Conservation (phyloP, 1,140 invertebrate genomes). For the Dendrolimus punctatus region DNA sequence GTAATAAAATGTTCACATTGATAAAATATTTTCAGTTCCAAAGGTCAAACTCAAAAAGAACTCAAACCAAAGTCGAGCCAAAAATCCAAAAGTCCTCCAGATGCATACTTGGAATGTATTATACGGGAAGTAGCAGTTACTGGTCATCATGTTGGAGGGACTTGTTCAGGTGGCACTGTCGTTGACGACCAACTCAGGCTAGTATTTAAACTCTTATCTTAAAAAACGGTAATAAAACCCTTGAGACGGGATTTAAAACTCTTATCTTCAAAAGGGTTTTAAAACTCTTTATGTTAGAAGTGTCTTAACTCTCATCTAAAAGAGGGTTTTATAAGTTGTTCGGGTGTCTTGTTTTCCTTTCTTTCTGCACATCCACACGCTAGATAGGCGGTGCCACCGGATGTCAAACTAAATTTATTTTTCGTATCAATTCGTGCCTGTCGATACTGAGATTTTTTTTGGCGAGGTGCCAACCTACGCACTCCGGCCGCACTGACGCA, state of each 20-base stretch:
- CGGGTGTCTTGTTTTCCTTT: too few relatives aligned
- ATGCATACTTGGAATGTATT: constrained; percentile 78
- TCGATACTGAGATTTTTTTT: too few relatives aligned
- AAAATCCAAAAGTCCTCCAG: constrained; percentile 41
- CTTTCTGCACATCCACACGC: too few relatives aligned
- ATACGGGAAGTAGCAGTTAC: constrained; percentile 76
- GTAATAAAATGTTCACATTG: not conserved
- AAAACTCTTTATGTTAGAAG: too few relatives aligned
- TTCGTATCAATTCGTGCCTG: too few relatives aligned
- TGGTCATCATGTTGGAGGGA: constrained; percentile 80
- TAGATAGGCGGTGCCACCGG: too few relatives aligned
- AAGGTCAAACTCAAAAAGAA: constrained; percentile 13
- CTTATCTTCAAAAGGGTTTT: not conserved
- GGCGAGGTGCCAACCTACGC: too few relatives aligned
- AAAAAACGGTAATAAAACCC: not conserved
- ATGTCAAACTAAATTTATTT: too few relatives aligned
- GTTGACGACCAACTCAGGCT: constrained; percentile 75
- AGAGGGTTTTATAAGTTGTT: too few relatives aligned
- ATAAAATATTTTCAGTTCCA: constrained; percentile 11
- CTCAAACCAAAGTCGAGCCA: constrained; percentile 17
- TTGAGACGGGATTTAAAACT: too few relatives aligned
- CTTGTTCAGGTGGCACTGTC: constrained; percentile 77
- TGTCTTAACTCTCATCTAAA: too few relatives aligned
- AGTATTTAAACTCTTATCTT: constrained; percentile 6
- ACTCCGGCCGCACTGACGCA: too few relatives aligned